These are phyloP conservation scores for Jordanella pulchra DNA, from an alignment of 2,797 vertebrate genomes.

Conservation along the genomic window DNA sequence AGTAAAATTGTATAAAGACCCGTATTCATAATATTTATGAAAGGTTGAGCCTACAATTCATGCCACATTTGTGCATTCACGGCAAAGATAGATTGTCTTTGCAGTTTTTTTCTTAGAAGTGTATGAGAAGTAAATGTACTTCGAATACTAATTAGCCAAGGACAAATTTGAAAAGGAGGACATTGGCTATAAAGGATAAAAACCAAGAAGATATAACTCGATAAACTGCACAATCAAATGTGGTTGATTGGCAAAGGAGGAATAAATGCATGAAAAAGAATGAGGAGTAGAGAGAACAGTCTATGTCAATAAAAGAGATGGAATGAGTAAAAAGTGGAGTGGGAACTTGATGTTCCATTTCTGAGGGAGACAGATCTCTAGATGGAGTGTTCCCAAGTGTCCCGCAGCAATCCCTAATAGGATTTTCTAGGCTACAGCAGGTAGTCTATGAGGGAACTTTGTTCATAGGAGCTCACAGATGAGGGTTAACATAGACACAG, in stretches of 20 bases:
- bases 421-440: slow-evolving; percentile 79
- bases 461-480: slow-evolving; percentile 68
- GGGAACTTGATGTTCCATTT: slow-evolving; percentile 68
- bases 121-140: not conserved
- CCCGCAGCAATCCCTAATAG: slow-evolving; percentile 70
- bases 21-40: not conserved
- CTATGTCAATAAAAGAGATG: slow-evolving; percentile 60
- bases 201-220: slow-evolving; percentile 55
- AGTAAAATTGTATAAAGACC: not conserved
- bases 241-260: slow-evolving; percentile 61
- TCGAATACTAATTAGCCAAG: not conserved
- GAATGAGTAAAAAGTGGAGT: slow-evolving; percentile 51
- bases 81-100: not conserved
- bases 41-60: not conserved
- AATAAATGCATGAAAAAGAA: slow-evolving; percentile 60
- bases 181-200: slow-evolving; percentile 30
- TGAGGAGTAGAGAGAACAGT: slow-evolving; percentile 61
- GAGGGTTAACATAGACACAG: slow-evolving; percentile 72
- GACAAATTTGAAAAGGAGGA: slow-evolving; percentile 25
- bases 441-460: slow-evolving; percentile 77
- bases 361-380: slow-evolving; percentile 71
- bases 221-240: slow-evolving; percentile 58
- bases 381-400: slow-evolving; percentile 66
- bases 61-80: not conserved
- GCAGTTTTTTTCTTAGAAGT: not conserved